Evolutionary conservation across 37 sponge, comb jelly and placozoan genomes (phyloP), one percentile per base, ranked within the genome.

Genomic region (Halisarca cf. caerulea): DNA sequence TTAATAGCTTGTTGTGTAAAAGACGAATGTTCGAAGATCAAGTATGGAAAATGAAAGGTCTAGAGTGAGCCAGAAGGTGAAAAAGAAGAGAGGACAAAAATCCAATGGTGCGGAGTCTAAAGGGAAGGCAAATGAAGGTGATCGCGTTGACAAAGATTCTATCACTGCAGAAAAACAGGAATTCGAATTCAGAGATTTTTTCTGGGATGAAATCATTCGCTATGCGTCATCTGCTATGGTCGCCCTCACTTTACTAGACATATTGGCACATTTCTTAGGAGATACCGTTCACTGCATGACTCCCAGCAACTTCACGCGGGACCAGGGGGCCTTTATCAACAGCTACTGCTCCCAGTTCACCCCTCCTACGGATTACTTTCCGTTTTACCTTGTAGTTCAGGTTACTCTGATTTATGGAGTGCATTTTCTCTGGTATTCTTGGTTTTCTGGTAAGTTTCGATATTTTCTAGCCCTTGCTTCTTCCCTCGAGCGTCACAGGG

Each of bases 351-450:
- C 80, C 7, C 80, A 71, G 60, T 78, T 59, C 59, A 37, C 77
- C 25, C 80, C 81, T 14, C 78, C 54, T 6, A 70, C 80, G 0
- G 80, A 88, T 41, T 88, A 72, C 43, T 59, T 88, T 20, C 80
- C 84, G 7, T 82, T 84, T 24, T 72, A 83, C 20, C 38, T 88
- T 5, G 39, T 84, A 21, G 60, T 79, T 17, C 89, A 88, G 34
- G 89, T 66, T 1, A 23, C 78, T 4, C 69, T 84, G 25, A 78
- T 92, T 8, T 66, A 47, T 0, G 60, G 82, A 30, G 89, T 89
- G 35, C 89, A 92, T 38, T 92, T 85, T 59, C 58, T 88, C 24
- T 92, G 92, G 92, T 11, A 51, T 23, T 81, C 85, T 30, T 59
- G 62, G 30, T 92, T 80, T 78, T 78, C 81, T 35, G 89, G 80